These are phyloP conservation scores for Hydraecia micacea DNA, from an alignment of 2,888 invertebrate species.

Conservation along the genomic window DNA sequence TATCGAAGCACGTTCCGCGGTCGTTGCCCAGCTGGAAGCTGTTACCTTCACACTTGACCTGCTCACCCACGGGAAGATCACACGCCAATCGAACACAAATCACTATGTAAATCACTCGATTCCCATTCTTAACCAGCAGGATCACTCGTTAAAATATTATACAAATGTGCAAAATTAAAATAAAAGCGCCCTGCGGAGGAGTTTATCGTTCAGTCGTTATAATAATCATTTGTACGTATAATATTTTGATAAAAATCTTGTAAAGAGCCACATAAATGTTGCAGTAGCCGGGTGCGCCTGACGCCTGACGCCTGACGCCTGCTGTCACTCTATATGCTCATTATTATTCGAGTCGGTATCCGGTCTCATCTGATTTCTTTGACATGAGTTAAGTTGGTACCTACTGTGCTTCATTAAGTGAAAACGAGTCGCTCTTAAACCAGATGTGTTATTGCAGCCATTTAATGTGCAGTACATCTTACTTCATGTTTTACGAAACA, in stretches of 20 bases:
- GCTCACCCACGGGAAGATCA: constrained; percentile 46
- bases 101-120: constrained; percentile 55
- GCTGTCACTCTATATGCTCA: constrained; percentile 49
- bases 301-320: constrained; percentile 55
- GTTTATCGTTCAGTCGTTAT: constrained; percentile 49
- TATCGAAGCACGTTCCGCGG: background rate
- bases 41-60: constrained; percentile 1
- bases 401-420: constrained; percentile 33
- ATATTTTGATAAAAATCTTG: constrained; percentile 52
- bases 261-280: constrained; percentile 27
- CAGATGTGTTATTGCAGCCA: constrained; percentile 25
- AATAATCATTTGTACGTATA: constrained; percentile 53
- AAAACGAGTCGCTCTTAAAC: constrained; percentile 33
- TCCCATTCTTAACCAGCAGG: constrained; percentile 46
- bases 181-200: constrained; percentile 62
- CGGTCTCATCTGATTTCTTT: constrained; percentile 36
- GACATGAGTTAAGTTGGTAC: constrained; percentile 13
- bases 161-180: constrained; percentile 60
- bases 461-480: background rate
- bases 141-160: constrained; percentile 58
- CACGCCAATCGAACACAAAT: constrained; percentile 19
- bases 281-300: constrained; percentile 29
- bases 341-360: constrained; percentile 44
- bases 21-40: constrained; percentile 34
- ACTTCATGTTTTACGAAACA: background rate